Conservation (phyloP, 2,113 vertebrate genomes). For the Marmota flaviventris region DNA sequence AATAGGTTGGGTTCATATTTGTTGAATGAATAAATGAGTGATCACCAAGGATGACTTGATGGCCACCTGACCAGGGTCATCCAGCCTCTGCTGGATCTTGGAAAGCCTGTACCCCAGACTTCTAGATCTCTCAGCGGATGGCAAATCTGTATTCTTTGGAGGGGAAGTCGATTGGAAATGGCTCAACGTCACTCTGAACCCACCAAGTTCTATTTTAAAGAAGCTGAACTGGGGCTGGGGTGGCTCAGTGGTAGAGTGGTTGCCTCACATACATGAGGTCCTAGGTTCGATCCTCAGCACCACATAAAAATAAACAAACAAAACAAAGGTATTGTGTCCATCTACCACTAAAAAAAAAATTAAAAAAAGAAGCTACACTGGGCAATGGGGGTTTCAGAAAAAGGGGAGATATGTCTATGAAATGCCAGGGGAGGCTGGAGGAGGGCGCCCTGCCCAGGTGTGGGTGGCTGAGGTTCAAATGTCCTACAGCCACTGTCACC, state of each 20-base stretch:
- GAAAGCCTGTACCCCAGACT: not conserved
- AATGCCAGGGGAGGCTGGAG: not conserved
- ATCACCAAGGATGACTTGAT: not conserved
- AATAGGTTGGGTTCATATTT: not conserved
- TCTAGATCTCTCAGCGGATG: not conserved
- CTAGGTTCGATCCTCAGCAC: too few relatives aligned
- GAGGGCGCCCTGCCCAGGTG: fast-evolving
- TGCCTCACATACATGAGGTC: too few relatives aligned
- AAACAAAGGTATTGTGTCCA: too few relatives aligned
- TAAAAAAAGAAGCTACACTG: too few relatives aligned
- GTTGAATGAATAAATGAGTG: not conserved
- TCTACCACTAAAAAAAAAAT: too few relatives aligned
- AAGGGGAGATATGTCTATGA: fast-evolving
- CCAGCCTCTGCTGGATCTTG: not conserved
- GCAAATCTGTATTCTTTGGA: not conserved
- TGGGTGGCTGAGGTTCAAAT: not conserved
- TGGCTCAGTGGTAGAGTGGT: too few relatives aligned
- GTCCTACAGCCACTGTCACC: fast-evolving
- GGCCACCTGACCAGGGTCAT: not conserved
- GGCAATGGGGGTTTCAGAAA: not conserved
- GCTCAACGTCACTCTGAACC: not conserved
- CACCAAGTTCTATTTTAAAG: not conserved
- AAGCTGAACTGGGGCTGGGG: not conserved
- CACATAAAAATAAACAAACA: too few relatives aligned
- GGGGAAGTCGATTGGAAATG: not conserved